Evolutionary conservation across 2,888 invertebrate species (phyloP).

Genomic region (Lasioglossum pauxillum): DNA sequence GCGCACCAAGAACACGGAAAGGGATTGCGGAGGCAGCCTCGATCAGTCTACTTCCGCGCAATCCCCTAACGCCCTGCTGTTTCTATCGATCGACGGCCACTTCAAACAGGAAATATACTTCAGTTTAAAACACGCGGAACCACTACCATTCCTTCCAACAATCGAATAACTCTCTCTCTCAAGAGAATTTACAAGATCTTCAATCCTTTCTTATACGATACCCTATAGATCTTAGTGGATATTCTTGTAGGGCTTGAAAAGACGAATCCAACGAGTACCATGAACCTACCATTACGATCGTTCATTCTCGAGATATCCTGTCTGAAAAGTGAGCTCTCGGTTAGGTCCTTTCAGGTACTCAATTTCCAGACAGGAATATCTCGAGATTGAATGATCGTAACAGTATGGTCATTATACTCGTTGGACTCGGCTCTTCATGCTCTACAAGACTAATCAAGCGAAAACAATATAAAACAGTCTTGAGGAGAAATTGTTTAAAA

Average conservation of each 20-base stretch:
- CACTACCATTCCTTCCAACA: neutral
- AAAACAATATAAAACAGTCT: neutral
- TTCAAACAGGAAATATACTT: neutral
- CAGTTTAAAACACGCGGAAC: neutral
- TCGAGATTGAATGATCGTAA: neutral
- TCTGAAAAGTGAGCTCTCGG: no score
- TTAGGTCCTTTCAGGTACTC: no score
- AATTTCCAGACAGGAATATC: neutral
- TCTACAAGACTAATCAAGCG: neutral
- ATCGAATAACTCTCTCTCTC: neutral
- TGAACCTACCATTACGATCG: neutral
- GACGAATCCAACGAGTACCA: neutral
- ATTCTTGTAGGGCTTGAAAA: no score
- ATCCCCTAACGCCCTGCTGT: neutral
- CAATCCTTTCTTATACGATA: no score
- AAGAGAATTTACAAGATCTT: neutral
- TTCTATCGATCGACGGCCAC: neutral
- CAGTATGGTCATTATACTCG: neutral
- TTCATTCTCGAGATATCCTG: neutral
- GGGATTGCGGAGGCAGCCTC: neutral
- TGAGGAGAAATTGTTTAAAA: neutral
- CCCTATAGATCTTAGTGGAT: no score
- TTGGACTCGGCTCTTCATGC: neutral
- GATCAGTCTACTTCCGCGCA: conserved; percentile 6
- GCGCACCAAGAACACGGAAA: conserved; percentile 28